Evolutionary conservation across 2,113 vertebrate genomes (phyloP), one percentile per base, ranked within the genome.

Genomic region (Limnothrissa miodon): DNA sequence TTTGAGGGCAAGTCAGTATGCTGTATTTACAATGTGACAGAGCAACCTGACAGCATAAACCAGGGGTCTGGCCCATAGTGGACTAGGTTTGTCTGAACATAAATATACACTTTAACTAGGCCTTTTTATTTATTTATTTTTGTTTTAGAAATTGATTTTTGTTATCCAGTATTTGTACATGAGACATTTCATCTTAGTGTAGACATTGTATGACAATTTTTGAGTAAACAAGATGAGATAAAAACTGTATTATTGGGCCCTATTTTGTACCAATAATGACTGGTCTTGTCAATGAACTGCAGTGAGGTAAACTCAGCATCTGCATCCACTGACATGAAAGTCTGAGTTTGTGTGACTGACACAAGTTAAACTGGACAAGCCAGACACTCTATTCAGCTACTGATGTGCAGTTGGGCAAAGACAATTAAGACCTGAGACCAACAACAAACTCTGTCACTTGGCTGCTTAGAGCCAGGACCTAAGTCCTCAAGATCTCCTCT

Each of bases 371-470:
- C 84, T 13, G 85, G 90, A 90, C 90, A 90, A 91, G 90, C 89
- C 91, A 91, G 87, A 90, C 91, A 93, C 92, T 92, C 90, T 90
- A 93, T 90, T 88, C 90, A 87, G 90, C 91, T 92, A 92, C 93
- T 92, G 90, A 89, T 92, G 92, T 93, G 92, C 90, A 88, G 86
- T 90, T 92, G 93, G 89, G 6, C 42, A 88, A 87, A 88, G 86
- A 91, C 87, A 90, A 91, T 88, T 92, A 92, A 91, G 90, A 89
- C 87, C 89, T 6, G 6, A 42, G 6, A 42, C 42, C 2, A 42
- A 42, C 42, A 42, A 42, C 42, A 42, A 89, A 84, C 66, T 85
- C 86, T 90, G 89, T 90, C 86, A 19, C 85, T 80, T 82, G 88
- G 90, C 91, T 92, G 91, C 92, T 86, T 85, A 87, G 90, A 91